Conservation (phyloP, 37 sponge, comb jelly and placozoan species). For the Ianthella basta region DNA sequence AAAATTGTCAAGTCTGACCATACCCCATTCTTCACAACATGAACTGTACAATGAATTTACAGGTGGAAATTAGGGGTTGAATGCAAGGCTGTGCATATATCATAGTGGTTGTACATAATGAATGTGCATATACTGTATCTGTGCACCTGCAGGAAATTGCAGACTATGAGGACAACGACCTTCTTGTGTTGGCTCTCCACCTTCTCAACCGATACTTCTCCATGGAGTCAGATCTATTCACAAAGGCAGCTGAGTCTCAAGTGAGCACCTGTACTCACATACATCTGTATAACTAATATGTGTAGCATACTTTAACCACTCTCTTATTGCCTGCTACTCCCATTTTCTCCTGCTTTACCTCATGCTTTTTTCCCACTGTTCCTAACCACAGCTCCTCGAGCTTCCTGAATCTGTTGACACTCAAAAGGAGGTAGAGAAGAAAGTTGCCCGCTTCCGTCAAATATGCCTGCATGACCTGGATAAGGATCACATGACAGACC, state of each 20-base stretch:
- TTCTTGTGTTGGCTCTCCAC: slow-evolving; percentile 51
- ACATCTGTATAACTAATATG: too few species aligned
- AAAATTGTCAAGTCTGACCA: too few species aligned
- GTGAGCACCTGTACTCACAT: neutral
- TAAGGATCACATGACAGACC: neutral
- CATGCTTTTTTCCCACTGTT: neutral
- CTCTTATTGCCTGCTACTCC: too few species aligned
- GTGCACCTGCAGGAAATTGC: slow-evolving; percentile 59
- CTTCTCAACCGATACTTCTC: slow-evolving; percentile 63
- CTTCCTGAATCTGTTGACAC: neutral
- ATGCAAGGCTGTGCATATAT: too few species aligned
- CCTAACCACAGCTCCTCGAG: neutral
- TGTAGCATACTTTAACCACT: too few species aligned
- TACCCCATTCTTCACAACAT: too few species aligned
- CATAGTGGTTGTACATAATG: neutral
- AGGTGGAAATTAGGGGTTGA: too few species aligned
- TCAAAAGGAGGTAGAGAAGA: neutral
- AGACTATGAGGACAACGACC: slow-evolving; percentile 49
- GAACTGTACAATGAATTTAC: too few species aligned
- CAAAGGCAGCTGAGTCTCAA: slow-evolving; percentile 58
- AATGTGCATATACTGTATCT: neutral
- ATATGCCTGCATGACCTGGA: slow-evolving; percentile 22
- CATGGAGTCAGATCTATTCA: slow-evolving; percentile 47
- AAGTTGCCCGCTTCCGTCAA: neutral
- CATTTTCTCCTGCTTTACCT: too few species aligned